phyloP scores from a whole-genome alignment of 2,797 vertebrate genomes.

The Lepidocolaptes lacrymiger region DNA sequence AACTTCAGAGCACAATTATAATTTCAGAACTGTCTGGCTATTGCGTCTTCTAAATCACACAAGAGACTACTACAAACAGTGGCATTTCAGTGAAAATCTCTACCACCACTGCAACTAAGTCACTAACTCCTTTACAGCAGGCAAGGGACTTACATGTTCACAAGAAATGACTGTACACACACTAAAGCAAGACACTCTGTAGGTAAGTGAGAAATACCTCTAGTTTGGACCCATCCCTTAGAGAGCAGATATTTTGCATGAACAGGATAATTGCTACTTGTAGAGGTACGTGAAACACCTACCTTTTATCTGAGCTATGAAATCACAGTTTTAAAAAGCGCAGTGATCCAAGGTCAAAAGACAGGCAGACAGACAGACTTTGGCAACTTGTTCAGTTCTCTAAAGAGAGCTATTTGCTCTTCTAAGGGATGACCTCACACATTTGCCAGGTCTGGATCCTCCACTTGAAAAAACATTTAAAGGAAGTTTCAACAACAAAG shows the following conservation, averaged over 20 bases:
- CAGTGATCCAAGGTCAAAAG: neutral
- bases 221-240: neutral
- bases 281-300: neutral
- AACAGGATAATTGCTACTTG: neutral
- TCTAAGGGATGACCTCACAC: neutral
- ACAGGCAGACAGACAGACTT: neutral
- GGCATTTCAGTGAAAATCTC: constrained; percentile 12
- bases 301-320: neutral
- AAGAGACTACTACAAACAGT: neutral
- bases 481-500: neutral
- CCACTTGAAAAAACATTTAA: neutral
- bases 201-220: neutral
- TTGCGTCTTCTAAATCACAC: constrained; percentile 17
- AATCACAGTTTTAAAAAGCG: constrained; percentile 16
- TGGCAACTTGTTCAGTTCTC: neutral
- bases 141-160: neutral
- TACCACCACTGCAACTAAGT: neutral
- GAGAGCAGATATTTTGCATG: neutral
- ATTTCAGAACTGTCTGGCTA: neutral
- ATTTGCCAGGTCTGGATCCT: neutral
- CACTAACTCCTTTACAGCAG: neutral
- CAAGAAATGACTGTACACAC: neutral
- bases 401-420: neutral
- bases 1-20: neutral
- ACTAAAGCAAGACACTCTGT: neutral